Evolutionary conservation across 2,888 invertebrate genomes (phyloP).

Genomic region (Zygothrica quintamaculata): DNA sequence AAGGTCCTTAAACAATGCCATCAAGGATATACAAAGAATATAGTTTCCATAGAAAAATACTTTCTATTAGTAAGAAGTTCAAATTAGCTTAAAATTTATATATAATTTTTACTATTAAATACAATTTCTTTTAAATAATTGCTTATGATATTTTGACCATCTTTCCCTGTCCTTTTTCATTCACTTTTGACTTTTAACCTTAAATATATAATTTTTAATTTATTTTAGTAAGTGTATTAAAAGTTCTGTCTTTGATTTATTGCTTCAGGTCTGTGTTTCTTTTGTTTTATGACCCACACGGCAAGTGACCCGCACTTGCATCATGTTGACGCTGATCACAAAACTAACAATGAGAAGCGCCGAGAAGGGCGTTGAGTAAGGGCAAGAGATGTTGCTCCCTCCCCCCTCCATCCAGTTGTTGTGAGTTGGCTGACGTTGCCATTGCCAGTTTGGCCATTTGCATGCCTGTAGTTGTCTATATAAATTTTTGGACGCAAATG

Average conservation of each 20-base stretch:
- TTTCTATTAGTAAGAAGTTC: no score
- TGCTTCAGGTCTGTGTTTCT: not conserved
- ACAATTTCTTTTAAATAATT: no score
- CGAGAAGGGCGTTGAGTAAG: no score
- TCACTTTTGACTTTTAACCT: not conserved
- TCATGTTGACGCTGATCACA: slow-evolving; percentile 73
- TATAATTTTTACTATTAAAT: no score
- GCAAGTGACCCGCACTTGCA: slow-evolving; percentile 49
- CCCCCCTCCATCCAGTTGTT: not conserved
- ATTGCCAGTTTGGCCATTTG: slow-evolving; percentile 57
- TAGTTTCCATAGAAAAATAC: no score
- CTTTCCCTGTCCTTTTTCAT: not conserved
- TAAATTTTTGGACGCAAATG: slow-evolving; percentile 60
- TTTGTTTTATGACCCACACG: slow-evolving; percentile 63
- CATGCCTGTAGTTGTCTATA: slow-evolving; percentile 45
- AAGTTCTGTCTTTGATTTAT: no score
- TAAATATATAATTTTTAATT: no score
- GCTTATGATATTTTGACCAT: not conserved
- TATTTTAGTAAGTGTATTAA: no score
- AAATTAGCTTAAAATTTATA: no score
- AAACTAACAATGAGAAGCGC: slow-evolving; percentile 26
- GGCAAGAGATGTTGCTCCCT: not conserved
- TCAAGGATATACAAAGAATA: no score
- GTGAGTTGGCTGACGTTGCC: slow-evolving; percentile 29
- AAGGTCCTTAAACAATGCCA: not conserved